These are phyloP conservation scores for Neelides folsomi DNA, from an alignment of 2,888 invertebrate species.

Conservation along the genomic window DNA sequence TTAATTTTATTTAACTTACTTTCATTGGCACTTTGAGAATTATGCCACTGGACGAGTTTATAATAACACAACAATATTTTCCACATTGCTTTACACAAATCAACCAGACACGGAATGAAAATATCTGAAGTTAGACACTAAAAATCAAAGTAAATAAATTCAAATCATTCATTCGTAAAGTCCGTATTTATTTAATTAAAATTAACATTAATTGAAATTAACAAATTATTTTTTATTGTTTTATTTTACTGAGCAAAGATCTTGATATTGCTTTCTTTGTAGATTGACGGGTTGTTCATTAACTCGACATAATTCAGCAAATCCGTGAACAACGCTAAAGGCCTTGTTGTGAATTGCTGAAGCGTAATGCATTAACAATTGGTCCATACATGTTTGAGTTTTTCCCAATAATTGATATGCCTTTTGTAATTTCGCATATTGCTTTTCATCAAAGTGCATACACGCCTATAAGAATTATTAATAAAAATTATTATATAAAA, in stretches of 20 bases:
- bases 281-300: conserved; percentile 41
- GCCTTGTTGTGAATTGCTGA: conserved; percentile 77
- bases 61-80: conserved; percentile 66
- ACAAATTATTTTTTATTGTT: too few relatives aligned
- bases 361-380: conserved; percentile 86
- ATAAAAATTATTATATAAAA: conserved; percentile 13
- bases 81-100: conserved; percentile 76
- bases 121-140: conserved; percentile 46
- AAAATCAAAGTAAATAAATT: conserved; percentile 23
- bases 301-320: conserved; percentile 42
- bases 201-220: not conserved
- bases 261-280: conserved; percentile 60
- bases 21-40: conserved; percentile 30
- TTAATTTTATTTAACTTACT: too few relatives aligned
- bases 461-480: conserved; percentile 40
- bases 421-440: conserved; percentile 68
- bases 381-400: conserved; percentile 83
- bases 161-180: conserved; percentile 4
- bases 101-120: conserved; percentile 62
- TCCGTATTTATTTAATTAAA: not conserved
- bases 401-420: conserved; percentile 83
- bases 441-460: conserved; percentile 59
- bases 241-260: conserved; percentile 54
- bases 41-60: conserved; percentile 63
- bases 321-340: conserved; percentile 47